phyloP scores from a whole-genome alignment of 2,113 vertebrate species.

The Apaloderma vittatum region DNA sequence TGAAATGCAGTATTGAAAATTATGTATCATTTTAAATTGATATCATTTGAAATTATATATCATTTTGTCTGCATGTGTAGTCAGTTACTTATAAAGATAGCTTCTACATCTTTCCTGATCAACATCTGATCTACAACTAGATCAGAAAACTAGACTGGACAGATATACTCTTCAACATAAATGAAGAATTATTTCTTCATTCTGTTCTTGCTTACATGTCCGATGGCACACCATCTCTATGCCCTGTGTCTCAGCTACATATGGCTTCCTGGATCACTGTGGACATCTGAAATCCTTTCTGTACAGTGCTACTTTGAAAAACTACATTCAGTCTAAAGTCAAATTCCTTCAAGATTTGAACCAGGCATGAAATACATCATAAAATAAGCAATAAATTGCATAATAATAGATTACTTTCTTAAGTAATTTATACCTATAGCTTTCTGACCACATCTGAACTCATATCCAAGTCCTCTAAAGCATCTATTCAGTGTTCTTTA shows the following conservation, averaged over 20 bases:
- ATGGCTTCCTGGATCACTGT: background rate
- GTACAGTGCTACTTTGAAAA: background rate
- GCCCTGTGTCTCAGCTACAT: background rate
- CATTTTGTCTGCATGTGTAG: background rate
- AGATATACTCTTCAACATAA: background rate
- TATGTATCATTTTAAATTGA: background rate
- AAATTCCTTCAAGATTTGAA: background rate
- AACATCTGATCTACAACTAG: background rate
- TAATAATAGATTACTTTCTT: background rate
- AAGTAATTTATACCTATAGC: background rate
- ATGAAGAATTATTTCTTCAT: background rate
- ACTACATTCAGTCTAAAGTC: background rate
- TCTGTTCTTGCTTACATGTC: background rate
- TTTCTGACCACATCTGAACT: background rate
- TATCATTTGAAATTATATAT: rapidly evolving
- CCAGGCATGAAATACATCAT: background rate
- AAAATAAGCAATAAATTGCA: background rate
- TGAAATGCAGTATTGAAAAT: background rate
- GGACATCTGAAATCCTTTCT: background rate
- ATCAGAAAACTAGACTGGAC: background rate
- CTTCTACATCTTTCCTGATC: background rate
- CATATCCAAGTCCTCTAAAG: background rate
- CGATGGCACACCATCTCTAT: background rate
- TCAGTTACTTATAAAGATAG: background rate
- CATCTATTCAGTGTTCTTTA: background rate